These are phyloP conservation scores for Brachyalestes nurse DNA, from an alignment of 2,797 vertebrate genomes.

Conservation along the genomic window DNA sequence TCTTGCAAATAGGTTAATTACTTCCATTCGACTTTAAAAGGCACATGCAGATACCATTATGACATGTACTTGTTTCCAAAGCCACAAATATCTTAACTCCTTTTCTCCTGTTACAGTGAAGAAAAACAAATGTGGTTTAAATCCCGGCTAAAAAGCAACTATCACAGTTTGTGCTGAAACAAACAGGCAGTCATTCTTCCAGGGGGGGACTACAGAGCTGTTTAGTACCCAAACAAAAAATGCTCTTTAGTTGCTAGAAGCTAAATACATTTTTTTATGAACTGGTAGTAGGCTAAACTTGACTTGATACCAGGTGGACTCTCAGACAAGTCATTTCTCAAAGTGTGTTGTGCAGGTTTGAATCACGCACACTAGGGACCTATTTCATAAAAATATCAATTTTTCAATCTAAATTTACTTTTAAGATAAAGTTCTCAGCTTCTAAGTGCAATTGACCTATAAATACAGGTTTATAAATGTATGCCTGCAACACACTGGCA, in stretches of 20 bases:
- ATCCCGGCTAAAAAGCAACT: not conserved
- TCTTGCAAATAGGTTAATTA: conserved; percentile 13
- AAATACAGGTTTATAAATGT: no score
- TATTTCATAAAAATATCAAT: no score
- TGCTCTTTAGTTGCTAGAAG: no score
- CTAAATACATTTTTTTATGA: not conserved
- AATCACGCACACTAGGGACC: no score
- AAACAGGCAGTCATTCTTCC: not conserved
- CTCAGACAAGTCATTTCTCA: no score
- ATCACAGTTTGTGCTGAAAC: not conserved
- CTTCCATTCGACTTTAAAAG: conserved; percentile 5
- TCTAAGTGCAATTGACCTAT: no score
- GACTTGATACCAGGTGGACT: no score
- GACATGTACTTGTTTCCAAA: not conserved
- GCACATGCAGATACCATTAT: not conserved
- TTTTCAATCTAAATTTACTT: no score
- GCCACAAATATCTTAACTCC: not conserved
- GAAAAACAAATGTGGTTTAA: not conserved
- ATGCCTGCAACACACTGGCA: no score
- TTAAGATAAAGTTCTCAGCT: no score
- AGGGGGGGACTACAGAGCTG: not conserved
- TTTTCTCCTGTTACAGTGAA: not conserved
- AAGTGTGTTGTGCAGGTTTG: no score
- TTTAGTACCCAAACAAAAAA: not conserved
- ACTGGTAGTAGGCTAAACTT: not conserved